Base-by-base conservation (phyloP, 2,113 vertebrate genomes). In the Heloderma charlesbogerti region DNA sequence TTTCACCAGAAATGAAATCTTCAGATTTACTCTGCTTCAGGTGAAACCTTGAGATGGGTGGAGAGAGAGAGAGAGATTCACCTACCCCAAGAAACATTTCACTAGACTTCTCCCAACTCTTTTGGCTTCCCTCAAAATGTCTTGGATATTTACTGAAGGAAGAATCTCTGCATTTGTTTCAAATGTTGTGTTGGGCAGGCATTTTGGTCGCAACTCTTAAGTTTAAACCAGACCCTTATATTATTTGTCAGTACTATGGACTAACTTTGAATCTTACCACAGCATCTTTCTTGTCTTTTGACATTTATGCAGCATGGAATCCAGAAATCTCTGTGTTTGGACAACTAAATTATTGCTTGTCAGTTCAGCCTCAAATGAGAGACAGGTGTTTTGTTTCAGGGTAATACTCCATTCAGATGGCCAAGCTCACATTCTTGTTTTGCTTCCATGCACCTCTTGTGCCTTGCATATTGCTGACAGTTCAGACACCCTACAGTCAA, bases 271-370 rank as follows among this genome's bases (percentile, higher is more conserved):
- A 97, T 97, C 94, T 94, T 96, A 96, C 96, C 96, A 95, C 94
- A 95, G 96, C 95, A 97, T 96, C 96, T 95, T 95, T 91, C 93
- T 96, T 79, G 92, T 94, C 95, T 96, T 96, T 94, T 97, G 97
- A 97, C 97, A 97, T 97, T 96, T 96, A 97, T 96, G 96, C 90
- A 96, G 95, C 94, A 96, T 96, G 95, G 96, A 97, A 97, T 97
- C 94, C 94, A 97, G 97, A 97, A 97, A 97, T 96, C 96, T 96
- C 96, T 95, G 95, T 95, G 95, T 97, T 97, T 97, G 97, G 97
- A 98, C 97, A 98, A 97, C 97, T 97, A 98, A 98, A 98, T 98
- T 98, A 97, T 96, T 96, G 95, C 97, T 96, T 98, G 97, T 97
- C 97, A 97, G 94, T 96, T 97, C 96, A 96, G 92, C 92, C 96